Conservation (phyloP, 2,113 vertebrate genomes). For the Epinephelus cyanopodus region DNA sequence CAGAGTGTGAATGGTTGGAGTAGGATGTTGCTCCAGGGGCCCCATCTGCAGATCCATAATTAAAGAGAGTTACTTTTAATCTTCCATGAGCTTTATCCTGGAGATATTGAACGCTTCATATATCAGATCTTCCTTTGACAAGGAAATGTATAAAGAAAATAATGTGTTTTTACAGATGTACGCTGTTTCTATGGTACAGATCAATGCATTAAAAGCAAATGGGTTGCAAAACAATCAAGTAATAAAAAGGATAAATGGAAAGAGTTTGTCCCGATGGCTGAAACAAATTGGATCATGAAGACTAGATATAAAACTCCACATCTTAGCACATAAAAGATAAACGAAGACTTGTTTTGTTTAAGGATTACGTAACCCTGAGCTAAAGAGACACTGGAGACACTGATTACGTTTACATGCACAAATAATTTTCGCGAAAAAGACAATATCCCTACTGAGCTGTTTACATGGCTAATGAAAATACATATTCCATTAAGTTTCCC, state of each 20-base stretch:
- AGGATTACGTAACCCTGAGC: constrained; percentile 3
- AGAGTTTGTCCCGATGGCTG: neutral
- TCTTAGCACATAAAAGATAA: neutral
- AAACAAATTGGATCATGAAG: constrained; percentile 2
- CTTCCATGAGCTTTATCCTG: constrained; percentile 4
- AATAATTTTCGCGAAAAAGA: too few species aligned
- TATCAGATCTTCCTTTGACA: constrained; percentile 15
- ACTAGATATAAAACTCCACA: neutral
- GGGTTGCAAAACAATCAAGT: neutral
- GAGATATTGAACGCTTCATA: neutral
- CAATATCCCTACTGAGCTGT: too few species aligned
- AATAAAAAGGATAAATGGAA: neutral
- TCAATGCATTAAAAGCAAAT: constrained; percentile 12
- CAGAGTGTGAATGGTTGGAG: constrained; percentile 47
- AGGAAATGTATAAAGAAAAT: neutral
- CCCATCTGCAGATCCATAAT: constrained; percentile 44
- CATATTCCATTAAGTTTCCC: too few species aligned
- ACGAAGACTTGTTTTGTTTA: neutral
- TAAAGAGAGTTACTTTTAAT: constrained; percentile 46
- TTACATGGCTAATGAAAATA: too few species aligned
- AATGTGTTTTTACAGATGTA: neutral
- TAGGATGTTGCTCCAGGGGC: constrained; percentile 33
- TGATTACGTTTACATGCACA: too few species aligned
- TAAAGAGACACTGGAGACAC: neutral
- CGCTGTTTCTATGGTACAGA: neutral